A percentile compares a stretch with the other conserved stretches of the same genome.
phyloP scores from a whole-genome alignment of 1,140 invertebrate genomes.

The Eueides isabella region DNA sequence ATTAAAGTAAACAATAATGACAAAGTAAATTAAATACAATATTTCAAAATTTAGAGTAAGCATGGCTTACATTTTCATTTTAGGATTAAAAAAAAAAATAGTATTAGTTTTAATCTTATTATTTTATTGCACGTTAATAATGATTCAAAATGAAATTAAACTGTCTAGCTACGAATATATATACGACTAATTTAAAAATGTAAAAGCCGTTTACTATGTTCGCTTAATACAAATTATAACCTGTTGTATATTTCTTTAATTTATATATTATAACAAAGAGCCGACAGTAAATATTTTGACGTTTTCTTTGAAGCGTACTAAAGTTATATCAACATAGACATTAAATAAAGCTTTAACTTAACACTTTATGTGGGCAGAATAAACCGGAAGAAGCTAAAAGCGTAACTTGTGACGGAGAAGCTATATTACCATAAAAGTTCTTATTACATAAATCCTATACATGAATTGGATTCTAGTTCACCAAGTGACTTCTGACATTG shows the following conservation, averaged over 20 bases:
- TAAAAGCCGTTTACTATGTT: background rate
- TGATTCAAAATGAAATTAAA: background rate
- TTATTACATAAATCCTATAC: conserved; percentile 29
- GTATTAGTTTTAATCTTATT: background rate
- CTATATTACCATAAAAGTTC: conserved; percentile 17
- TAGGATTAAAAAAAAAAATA: too few relatives aligned
- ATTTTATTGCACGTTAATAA: background rate
- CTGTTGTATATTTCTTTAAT: background rate
- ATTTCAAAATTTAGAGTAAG: background rate
- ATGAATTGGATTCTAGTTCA: conserved; percentile 32
- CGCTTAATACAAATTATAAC: background rate
- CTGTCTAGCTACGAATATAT: background rate
- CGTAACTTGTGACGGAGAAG: background rate
- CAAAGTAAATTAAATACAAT: too few relatives aligned
- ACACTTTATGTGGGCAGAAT: conserved; percentile 9
- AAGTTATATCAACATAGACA: conserved; percentile 9
- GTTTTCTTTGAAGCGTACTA: background rate
- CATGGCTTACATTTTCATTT: too few relatives aligned
- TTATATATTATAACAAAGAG: background rate
- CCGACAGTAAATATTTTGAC: background rate
- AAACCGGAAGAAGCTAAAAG: conserved; percentile 17
- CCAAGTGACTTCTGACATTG: conserved; percentile 36
- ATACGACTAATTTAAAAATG: background rate
- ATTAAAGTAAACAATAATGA: too few relatives aligned
- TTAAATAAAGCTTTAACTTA: background rate